These are phyloP conservation scores for Hetaerina titia DNA, from an alignment of 2,888 invertebrate genomes.

Conservation along the genomic window DNA sequence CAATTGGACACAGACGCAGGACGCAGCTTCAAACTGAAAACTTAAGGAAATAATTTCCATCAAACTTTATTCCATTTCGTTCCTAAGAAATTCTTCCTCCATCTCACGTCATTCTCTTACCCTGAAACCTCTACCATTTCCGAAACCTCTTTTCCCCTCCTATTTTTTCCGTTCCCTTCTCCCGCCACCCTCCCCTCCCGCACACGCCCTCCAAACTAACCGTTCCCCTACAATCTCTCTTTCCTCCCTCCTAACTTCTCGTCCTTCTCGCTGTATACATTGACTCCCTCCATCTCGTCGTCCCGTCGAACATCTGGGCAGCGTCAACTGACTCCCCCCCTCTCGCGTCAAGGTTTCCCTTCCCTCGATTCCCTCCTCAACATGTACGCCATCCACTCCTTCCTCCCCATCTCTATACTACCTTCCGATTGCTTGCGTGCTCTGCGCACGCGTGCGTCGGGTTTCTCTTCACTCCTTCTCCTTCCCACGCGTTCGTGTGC, in stretches of 20 bases:
- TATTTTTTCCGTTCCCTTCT: background rate
- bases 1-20: too few relatives aligned
- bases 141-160: background rate
- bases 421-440: background rate
- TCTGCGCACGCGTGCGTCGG: background rate
- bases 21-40: too few relatives aligned
- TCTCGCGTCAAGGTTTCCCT: background rate
- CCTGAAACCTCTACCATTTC: background rate
- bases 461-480: background rate
- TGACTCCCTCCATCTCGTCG: background rate
- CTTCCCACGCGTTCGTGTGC: background rate
- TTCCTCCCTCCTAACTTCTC: background rate
- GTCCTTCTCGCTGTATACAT: slow-evolving; percentile 43
- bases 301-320: slow-evolving; percentile 46
- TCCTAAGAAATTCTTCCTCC: too few relatives aligned
- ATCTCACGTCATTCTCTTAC: background rate
- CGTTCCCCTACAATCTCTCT: background rate
- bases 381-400: too few relatives aligned
- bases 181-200: background rate
- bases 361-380: background rate
- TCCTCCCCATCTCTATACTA: background rate
- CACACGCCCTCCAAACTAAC: background rate
- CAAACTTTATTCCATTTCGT: too few relatives aligned
- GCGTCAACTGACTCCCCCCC: slow-evolving; percentile 29
- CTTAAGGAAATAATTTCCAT: too few relatives aligned